Evolutionary conservation across 2,113 vertebrate species (phyloP).

Genomic region (Actenoides lindsayi): DNA sequence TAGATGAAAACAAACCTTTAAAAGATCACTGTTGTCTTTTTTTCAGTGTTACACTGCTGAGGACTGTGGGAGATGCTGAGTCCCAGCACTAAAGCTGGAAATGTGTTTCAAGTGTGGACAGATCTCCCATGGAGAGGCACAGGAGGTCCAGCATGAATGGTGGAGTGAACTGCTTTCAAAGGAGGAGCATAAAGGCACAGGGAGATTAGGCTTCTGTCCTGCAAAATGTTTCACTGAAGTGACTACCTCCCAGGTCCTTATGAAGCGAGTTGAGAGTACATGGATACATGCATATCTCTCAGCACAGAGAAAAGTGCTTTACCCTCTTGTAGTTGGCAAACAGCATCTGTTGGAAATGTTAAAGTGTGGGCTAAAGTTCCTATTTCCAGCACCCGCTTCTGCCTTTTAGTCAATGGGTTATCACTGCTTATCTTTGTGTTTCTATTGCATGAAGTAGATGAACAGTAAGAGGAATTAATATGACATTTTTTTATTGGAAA

Average conservation of each 20-base stretch:
- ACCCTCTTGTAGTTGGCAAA: background rate
- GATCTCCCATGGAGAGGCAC: background rate
- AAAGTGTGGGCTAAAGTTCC: background rate
- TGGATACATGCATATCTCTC: background rate
- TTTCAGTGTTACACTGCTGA: background rate
- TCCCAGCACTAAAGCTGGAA: background rate
- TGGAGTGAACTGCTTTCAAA: fast-evolving
- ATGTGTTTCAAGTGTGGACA: background rate
- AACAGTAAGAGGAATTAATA: background rate
- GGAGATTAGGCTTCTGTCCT: background rate
- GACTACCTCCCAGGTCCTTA: background rate
- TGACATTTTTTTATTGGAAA: background rate
- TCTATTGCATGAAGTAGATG: background rate
- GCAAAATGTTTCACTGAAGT: background rate
- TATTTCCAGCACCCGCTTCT: background rate
- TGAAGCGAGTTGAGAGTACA: background rate
- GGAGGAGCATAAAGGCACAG: background rate
- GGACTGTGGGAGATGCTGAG: background rate
- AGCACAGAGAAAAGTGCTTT: background rate
- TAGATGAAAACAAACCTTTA: background rate
- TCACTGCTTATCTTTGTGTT: background rate
- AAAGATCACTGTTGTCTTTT: background rate
- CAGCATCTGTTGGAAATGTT: background rate
- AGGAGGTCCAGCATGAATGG: too few relatives aligned
- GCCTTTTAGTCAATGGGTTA: background rate